Evolutionary conservation across 2,888 invertebrate genomes (phyloP), one percentile per base, ranked within the genome.

Genomic region (Laspeyria flexula): DNA sequence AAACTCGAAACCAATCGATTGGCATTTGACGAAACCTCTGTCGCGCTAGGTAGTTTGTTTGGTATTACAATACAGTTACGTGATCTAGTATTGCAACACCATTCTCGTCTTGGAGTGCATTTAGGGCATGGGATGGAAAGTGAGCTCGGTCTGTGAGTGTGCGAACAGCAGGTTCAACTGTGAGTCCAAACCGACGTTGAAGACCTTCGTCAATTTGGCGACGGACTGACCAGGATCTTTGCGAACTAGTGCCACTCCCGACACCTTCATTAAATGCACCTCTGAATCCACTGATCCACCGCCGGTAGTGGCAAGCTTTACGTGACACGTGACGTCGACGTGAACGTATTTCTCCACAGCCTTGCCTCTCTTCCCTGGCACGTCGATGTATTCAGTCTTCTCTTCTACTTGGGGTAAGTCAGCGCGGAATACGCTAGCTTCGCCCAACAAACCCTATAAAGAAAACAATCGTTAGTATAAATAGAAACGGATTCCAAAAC

Each of bases 161-260:
- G 94, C 93, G 79, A 95, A 95, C 51, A 95, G 82, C 51, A 95
- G 82, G 78, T 95, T 95, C 64, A 95, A 79, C 76, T 95, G 95
- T 0, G 95, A 95, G 79, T 95, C 95, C 65, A 95, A 83, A 59
- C 95, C 95, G 43, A 95, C 94, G 76, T 95, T 94, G 81, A 93
- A 95, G 23, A 95, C 93, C 73, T 93, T 92, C 4, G 94, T 73
- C 0, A 95, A 85, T 37, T 90, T 89, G 0, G 95, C 94, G 29
- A 85, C 81, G 1, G 89, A 77, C 57, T 90, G 84, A n/a, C 89
- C 89, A 0, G 94, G 94, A 37, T 94, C 93, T 70, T 95, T 95
- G 45, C 94, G 89, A 2, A 95, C 90, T 0, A 95, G 83, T 0
- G 95, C 95, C 10, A 94, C 93, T 35, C 95, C 95, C 9, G 95